Conservation (phyloP, 2,113 vertebrate genomes). For the Pithys albifrons region DNA sequence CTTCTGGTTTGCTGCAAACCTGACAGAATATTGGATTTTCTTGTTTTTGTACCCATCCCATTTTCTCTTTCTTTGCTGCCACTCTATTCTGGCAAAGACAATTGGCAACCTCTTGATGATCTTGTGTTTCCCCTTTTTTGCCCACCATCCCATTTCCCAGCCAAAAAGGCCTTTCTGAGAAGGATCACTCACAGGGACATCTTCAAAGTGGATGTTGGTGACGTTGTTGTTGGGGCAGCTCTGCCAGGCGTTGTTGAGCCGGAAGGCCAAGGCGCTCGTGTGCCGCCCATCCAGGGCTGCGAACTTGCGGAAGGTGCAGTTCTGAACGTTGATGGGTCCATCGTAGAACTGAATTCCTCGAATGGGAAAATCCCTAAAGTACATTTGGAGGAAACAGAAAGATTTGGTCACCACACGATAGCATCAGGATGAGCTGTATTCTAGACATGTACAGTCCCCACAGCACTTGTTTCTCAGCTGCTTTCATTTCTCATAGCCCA, state of each 20-base stretch:
- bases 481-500: neutral
- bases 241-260: conserved; percentile 98
- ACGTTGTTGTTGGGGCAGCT: conserved; percentile 97
- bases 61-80: neutral
- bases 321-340: conserved; percentile 91
- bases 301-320: conserved; percentile 95
- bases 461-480: neutral
- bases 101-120: accelerated
- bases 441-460: neutral
- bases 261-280: conserved; percentile 94
- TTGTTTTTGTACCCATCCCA: neutral
- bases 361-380: conserved; percentile 88
- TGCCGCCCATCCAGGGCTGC: conserved; percentile 88
- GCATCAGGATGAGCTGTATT: neutral
- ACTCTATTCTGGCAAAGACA: neutral
- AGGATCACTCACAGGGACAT: conserved; percentile 86
- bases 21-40: neutral
- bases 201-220: conserved; percentile 83
- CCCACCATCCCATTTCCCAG: neutral
- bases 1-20: neutral
- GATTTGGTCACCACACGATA: neutral
- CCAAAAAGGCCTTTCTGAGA: neutral
- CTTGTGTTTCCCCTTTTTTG: neutral
- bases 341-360: conserved; percentile 96
- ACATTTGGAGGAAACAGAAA: neutral